These are phyloP conservation scores for Denticeps clupeoides DNA, from an alignment of 2,797 vertebrate species.

Conservation along the genomic window DNA sequence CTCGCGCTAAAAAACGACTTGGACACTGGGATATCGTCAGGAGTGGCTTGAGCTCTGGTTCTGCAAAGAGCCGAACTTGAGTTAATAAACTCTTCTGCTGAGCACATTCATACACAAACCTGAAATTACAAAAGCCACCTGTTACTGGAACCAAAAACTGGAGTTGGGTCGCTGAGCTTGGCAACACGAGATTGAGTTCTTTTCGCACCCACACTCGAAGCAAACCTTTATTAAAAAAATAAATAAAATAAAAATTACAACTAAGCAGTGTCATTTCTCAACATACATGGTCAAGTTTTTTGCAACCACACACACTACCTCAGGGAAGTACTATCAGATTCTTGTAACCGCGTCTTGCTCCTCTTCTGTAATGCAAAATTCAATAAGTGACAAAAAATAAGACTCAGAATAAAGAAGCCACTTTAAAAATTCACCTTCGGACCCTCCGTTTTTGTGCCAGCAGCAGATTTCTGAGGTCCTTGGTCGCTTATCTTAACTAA, in stretches of 20 bases:
- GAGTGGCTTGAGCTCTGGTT: no score
- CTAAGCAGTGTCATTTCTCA: background rate
- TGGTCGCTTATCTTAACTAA: no score
- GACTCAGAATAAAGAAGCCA: background rate
- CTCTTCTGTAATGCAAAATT: slow-evolving; percentile 1
- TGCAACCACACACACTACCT: no score
- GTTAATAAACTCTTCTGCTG: no score
- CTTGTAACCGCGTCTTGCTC: slow-evolving; percentile 11
- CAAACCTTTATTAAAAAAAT: background rate
- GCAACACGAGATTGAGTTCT: background rate
- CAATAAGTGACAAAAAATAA: background rate
- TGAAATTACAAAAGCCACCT: background rate
- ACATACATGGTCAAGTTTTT: no score
- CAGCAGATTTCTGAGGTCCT: no score
- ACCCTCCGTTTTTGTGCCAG: no score
- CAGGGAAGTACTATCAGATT: background rate
- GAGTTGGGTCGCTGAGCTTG: slow-evolving; percentile 2
- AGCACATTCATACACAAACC: no score
- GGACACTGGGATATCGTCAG: no score
- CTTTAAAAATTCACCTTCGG: no score
- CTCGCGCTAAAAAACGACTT: no score
- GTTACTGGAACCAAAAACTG: background rate
- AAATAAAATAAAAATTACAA: background rate
- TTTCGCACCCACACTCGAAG: background rate
- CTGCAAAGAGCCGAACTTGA: no score